These are phyloP conservation scores for Eufriesea mexicana DNA, from an alignment of 1,140 invertebrate genomes.

Conservation along the genomic window DNA sequence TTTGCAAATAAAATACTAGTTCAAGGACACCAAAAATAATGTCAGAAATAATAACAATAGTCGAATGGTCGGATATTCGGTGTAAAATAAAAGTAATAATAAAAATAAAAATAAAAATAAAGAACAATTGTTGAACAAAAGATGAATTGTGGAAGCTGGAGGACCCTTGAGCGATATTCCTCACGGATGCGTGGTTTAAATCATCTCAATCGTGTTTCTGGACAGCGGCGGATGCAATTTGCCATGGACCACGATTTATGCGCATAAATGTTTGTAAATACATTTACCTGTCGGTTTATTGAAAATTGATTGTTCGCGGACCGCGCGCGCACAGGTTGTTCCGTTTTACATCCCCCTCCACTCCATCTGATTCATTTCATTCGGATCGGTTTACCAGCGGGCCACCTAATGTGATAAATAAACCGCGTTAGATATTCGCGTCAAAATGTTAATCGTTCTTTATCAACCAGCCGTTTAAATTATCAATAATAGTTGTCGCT, in stretches of 20 bases:
- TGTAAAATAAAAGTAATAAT: no score
- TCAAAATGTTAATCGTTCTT: constrained; percentile 17
- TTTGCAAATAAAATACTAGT: no score
- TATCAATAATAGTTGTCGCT: no score
- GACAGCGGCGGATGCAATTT: constrained; percentile 7
- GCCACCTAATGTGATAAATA: constrained; percentile 31
- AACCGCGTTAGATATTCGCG: constrained; percentile 22
- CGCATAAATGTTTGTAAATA: constrained; percentile 38
- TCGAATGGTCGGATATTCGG: no score
- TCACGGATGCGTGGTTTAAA: neutral
- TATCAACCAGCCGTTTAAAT: neutral
- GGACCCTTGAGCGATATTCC: neutral
- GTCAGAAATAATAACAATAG: no score
- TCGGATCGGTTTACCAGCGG: constrained; percentile 19
- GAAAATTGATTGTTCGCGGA: constrained; percentile 45
- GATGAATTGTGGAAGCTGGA: no score
- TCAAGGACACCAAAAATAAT: no score
- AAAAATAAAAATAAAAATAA: no score
- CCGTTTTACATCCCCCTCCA: neutral
- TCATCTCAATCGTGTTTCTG: neutral
- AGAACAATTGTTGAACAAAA: no score
- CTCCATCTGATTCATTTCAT: constrained; percentile 27
- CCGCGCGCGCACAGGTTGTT: neutral
- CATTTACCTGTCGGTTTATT: constrained; percentile 46
- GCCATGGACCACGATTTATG: constrained; percentile 23